Evolutionary conservation across 2,113 vertebrate genomes (phyloP).

Genomic region (Chaenocephalus aceratus): DNA sequence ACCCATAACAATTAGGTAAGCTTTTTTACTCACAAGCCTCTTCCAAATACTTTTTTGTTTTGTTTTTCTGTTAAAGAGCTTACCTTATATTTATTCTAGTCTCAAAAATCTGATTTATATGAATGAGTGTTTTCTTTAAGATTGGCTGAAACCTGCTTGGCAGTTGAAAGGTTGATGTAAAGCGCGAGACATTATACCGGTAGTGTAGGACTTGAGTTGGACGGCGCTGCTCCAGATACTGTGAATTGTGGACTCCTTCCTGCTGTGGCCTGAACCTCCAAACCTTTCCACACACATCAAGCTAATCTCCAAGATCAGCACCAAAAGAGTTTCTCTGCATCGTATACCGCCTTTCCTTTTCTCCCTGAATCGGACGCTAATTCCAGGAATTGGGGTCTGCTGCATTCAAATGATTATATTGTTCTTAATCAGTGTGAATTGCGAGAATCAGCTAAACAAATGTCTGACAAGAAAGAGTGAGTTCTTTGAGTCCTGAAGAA

Average conservation of each 20-base stretch:
- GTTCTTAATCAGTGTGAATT: slow-evolving; percentile 56
- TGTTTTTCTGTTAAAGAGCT: slow-evolving; percentile 1
- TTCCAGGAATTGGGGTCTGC: slow-evolving; percentile 71
- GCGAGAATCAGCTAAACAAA: slow-evolving; percentile 70
- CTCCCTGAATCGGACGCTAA: slow-evolving; percentile 45
- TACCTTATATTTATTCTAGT: slow-evolving; percentile 16
- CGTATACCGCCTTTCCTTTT: slow-evolving; percentile 50
- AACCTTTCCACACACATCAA: slow-evolving; percentile 75
- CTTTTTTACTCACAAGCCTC: neutral
- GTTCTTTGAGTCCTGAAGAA: slow-evolving; percentile 16
- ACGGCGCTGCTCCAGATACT: slow-evolving; percentile 73
- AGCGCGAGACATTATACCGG: slow-evolving; percentile 62
- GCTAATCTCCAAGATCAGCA: slow-evolving; percentile 73
- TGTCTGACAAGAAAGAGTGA: slow-evolving; percentile 45
- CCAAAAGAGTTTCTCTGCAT: slow-evolving; percentile 67
- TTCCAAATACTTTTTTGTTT: slow-evolving; percentile 9
- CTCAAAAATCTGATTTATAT: slow-evolving; percentile 32
- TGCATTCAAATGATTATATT: slow-evolving; percentile 60
- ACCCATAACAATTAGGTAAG: neutral
- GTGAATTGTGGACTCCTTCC: slow-evolving; percentile 80
- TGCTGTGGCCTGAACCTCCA: slow-evolving; percentile 82
- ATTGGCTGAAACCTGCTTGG: slow-evolving; percentile 68
- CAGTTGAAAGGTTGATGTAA: slow-evolving; percentile 75
- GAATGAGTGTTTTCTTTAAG: slow-evolving; percentile 57
- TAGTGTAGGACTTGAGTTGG: slow-evolving; percentile 73